Percentiles rank a stretch among this genome's conserved stretches.
phyloP scores from a whole-genome alignment of 2,113 vertebrate species.

The Hystrix cristata region DNA sequence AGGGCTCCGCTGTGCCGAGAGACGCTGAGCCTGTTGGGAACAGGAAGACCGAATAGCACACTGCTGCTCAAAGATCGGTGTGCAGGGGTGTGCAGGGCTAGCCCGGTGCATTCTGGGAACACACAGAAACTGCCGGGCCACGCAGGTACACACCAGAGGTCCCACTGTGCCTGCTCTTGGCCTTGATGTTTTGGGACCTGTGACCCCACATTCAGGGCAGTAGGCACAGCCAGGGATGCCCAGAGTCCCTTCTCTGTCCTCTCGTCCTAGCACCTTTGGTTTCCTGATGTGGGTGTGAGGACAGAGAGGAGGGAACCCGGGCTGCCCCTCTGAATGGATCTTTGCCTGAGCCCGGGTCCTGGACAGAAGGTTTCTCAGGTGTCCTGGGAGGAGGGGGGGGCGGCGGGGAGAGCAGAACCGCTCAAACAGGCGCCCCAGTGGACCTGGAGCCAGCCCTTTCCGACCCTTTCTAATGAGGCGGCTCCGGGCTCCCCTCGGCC shows the following conservation, averaged over 20 bases:
- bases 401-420: background rate
- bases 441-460: background rate
- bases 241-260: background rate
- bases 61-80: background rate
- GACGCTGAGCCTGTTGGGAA: background rate
- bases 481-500: background rate
- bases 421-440: background rate
- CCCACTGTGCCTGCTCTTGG: background rate
- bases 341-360: background rate
- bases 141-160: background rate
- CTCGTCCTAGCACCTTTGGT: background rate
- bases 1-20: background rate
- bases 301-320: background rate
- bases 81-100: background rate
- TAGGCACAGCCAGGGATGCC: background rate
- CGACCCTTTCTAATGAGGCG: background rate
- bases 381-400: background rate
- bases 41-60: background rate
- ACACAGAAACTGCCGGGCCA: background rate
- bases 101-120: background rate
- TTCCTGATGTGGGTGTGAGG: background rate
- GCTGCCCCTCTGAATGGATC: background rate
- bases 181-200: background rate
- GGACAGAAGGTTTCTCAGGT: background rate
- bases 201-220: background rate